Evolutionary conservation across 2,888 invertebrate species (phyloP).

Genomic region (Drosophila niveifrons): DNA sequence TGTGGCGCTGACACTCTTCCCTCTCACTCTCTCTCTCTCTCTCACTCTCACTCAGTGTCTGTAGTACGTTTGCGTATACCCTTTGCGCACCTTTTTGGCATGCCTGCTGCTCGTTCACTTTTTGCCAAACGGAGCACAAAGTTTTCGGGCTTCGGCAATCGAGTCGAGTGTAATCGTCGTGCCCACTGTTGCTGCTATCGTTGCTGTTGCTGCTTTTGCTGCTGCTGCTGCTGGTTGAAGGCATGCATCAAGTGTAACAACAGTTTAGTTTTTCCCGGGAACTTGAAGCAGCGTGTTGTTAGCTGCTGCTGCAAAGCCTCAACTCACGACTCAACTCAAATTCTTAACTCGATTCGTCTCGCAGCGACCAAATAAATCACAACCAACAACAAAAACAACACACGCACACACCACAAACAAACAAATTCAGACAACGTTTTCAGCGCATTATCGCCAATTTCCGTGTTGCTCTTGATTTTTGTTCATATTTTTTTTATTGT

Average conservation of each 20-base stretch:
- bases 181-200: slow-evolving; percentile 10
- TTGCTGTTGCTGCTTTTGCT: slow-evolving; percentile 26
- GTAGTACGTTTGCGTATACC: background rate
- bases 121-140: background rate
- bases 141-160: slow-evolving; percentile 28
- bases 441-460: slow-evolving; percentile 18
- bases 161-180: slow-evolving; percentile 3
- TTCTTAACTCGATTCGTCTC: background rate
- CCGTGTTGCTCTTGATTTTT: slow-evolving; percentile 17
- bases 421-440: slow-evolving; percentile 18
- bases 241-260: slow-evolving; percentile 85
- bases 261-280: slow-evolving; percentile 86
- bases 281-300: slow-evolving; percentile 82
- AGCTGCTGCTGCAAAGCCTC: slow-evolving; percentile 45
- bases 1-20: slow-evolving; percentile 15
- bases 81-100: slow-evolving; percentile 28
- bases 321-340: slow-evolving; percentile 4
- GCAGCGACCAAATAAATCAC: slow-evolving; percentile 5
- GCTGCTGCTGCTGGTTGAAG: slow-evolving; percentile 49
- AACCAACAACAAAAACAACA: background rate
- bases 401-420: no score
- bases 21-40: background rate
- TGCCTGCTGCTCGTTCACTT: background rate
- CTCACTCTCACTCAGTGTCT: no score
- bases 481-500: slow-evolving; percentile 29